A percentile compares a stretch with the other conserved stretches of the same genome.
These are phyloP conservation scores for Caenorhabditis brenneri DNA, from an alignment of 1,140 invertebrate genomes.

Conservation along the genomic window DNA sequence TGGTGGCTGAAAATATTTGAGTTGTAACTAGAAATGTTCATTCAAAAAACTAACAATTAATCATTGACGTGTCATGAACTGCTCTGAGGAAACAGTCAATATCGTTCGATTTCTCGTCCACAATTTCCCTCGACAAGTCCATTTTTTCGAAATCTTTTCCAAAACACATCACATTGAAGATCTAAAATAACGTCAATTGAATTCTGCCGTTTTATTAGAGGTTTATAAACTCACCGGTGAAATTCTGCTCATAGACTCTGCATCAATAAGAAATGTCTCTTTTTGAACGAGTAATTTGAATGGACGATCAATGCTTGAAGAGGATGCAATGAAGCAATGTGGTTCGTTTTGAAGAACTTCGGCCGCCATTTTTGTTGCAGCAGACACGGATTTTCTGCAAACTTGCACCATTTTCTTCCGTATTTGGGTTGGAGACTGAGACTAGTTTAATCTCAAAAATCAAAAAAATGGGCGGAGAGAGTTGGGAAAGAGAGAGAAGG, in stretches of 20 bases:
- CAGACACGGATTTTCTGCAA: conserved; percentile 8
- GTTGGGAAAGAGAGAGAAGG: too few species aligned
- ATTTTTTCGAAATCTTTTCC: conserved; percentile 57
- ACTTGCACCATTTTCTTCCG: conserved; percentile 4
- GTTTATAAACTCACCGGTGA: conserved; percentile 29
- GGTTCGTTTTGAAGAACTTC: conserved; percentile 43
- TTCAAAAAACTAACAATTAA: conserved; percentile 39
- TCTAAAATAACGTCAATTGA: background rate
- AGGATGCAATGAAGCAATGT: conserved; percentile 33
- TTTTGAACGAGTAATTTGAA: conserved; percentile 55
- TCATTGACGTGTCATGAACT: conserved; percentile 45
- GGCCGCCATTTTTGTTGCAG: conserved; percentile 34
- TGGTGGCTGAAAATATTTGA: conserved; percentile 38
- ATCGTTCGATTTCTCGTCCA: conserved; percentile 55
- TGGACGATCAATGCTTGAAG: conserved; percentile 49
- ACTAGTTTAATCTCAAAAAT: background rate
- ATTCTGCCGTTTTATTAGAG: too few species aligned
- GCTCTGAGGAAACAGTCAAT: conserved; percentile 50
- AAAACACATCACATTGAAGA: conserved; percentile 53
- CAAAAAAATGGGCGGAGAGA: background rate
- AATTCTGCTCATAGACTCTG: conserved; percentile 48
- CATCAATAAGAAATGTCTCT: conserved; percentile 53
- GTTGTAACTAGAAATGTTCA: background rate
- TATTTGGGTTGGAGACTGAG: background rate
- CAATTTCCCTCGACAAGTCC: conserved; percentile 55